A percentile compares a stretch with the other conserved stretches of the same genome.
Conservation (phyloP, 2,888 invertebrate species). For the Apocheima hispidaria region DNA sequence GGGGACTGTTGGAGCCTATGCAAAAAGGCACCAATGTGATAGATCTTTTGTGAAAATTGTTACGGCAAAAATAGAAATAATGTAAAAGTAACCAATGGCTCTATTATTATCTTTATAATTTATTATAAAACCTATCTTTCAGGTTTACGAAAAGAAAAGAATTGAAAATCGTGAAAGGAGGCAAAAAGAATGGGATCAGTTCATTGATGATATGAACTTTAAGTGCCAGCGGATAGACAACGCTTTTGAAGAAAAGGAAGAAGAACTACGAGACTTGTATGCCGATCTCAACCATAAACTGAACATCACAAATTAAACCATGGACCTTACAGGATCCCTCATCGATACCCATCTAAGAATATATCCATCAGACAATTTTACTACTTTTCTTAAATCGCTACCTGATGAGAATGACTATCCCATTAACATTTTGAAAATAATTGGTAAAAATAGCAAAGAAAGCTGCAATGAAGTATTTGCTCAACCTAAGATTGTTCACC, state of each 20-base stretch:
- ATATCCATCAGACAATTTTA: conserved; percentile 86
- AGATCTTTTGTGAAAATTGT: no score
- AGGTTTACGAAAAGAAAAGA: conserved; percentile 62
- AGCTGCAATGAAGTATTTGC: conserved; percentile 7
- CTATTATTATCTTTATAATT: no score
- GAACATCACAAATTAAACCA: conserved; percentile 81
- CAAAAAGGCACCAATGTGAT: no score
- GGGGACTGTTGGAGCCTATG: no score
- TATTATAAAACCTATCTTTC: no score
- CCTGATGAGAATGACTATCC: conserved; percentile 81
- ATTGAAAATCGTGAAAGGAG: conserved; percentile 67
- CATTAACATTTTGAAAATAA: conserved; percentile 75
- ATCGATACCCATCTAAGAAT: conserved; percentile 88
- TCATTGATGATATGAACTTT: conserved; percentile 92
- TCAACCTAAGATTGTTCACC: background rate
- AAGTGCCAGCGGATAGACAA: conserved; percentile 91
- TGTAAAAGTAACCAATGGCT: no score
- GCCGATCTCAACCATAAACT: conserved; percentile 91
- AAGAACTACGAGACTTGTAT: conserved; percentile 91
- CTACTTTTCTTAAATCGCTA: conserved; percentile 83
- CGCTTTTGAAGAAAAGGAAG: conserved; percentile 92
- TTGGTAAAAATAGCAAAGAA: conserved; percentile 49
- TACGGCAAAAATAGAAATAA: no score
- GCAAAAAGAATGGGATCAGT: conserved; percentile 89
- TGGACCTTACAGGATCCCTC: conserved; percentile 87